Base-by-base conservation (phyloP, 2,797 vertebrate genomes). In the Rhynchotus rufescens region DNA sequence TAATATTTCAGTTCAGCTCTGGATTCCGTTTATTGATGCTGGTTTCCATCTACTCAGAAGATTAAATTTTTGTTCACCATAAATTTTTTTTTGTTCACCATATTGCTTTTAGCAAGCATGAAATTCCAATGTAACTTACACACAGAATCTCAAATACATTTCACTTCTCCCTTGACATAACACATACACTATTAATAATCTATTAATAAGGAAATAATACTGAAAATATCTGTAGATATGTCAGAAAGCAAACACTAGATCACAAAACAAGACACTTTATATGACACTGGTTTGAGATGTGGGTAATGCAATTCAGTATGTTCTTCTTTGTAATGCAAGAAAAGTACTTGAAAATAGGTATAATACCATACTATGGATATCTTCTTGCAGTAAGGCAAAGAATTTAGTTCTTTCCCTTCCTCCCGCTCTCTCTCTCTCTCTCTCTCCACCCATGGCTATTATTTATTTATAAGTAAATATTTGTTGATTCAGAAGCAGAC, bases 371-470 rank as follows among this genome's bases (percentile, higher is more conserved):
- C 0, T 60, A 36, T 30, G 6, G 1, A 54, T 80, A n/a, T 74
- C 2, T 6, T 40, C 4, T 36, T 56, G 9, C 2, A 1, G 2
- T 25, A 51, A 81, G 3, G 32, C 6, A 52, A 19, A 4, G 79
- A 6, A 13, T n/a, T 17, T 66, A 66, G 1, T 7, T 56, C 5
- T 59, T n/a, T 84, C 40, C 5, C 40, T 40, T 12, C 40, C 38
- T 40, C 38, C 38, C 12, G 38, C 42, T 81, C 60, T 49, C 21
- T 32, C 13, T 17, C 15, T 56, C 28, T 19, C 28, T 19, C 52
- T n/a, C 28, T 12, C 54, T 20, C 2, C 54, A 52, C 30, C 2
- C 3, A 5, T 69, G 54, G 12, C 4, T 23, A 40, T 44, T 85
- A 60, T 32, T 84, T 51, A 42, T 80, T 61, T 6, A 59, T 69